phyloP scores from a whole-genome alignment of 2,888 invertebrate species.

The Drosophila neonasuta region DNA sequence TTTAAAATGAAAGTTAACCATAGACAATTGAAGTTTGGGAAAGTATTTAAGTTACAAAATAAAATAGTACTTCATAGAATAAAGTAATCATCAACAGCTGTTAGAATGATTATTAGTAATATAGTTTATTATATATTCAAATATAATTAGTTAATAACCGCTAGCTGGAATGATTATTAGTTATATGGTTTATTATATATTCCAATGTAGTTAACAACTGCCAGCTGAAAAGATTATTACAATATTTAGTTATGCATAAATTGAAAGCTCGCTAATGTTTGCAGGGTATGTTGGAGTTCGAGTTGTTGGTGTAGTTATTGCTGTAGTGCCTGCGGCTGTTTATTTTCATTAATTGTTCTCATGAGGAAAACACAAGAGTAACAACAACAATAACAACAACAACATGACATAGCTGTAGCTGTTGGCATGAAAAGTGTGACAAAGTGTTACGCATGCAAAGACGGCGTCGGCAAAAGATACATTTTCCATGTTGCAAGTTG shows the following conservation, averaged over 20 bases:
- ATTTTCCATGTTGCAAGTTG: constrained; percentile 64
- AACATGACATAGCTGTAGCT: constrained; percentile 56
- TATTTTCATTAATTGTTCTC: constrained; percentile 79
- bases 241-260: background rate
- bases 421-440: constrained; percentile 78
- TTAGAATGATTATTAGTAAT: too few relatives aligned
- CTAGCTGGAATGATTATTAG: too few relatives aligned
- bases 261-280: background rate
- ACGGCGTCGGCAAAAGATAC: constrained; percentile 73
- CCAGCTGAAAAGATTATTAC: too few relatives aligned
- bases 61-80: too few relatives aligned
- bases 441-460: constrained; percentile 78
- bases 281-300: constrained; percentile 31
- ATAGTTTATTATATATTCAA: too few relatives aligned
- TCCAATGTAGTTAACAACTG: too few relatives aligned
- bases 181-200: too few relatives aligned
- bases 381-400: constrained; percentile 37
- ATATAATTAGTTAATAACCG: too few relatives aligned
- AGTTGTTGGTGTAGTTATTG: constrained; percentile 22
- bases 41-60: too few relatives aligned
- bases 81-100: too few relatives aligned
- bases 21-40: too few relatives aligned
- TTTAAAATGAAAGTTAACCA: too few relatives aligned
- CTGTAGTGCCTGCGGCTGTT: constrained; percentile 71
- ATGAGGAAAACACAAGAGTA: constrained; percentile 67